A percentile compares a stretch with the other conserved stretches of the same genome.
Evolutionary conservation across 2,888 invertebrate genomes (phyloP).

Genomic region (Andrena flavipes): DNA sequence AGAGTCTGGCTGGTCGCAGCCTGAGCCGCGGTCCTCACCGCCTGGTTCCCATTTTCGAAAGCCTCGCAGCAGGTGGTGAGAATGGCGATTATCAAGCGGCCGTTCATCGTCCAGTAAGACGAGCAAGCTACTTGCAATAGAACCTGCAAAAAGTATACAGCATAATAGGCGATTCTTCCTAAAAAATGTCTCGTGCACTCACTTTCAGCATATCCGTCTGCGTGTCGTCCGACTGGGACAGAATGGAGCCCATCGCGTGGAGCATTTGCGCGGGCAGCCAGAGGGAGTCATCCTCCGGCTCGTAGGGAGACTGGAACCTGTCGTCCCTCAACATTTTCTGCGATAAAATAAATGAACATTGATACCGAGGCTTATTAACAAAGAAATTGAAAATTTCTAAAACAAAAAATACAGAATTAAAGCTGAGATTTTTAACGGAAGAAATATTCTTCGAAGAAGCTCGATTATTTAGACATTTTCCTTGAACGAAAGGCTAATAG

Average conservation of each 20-base stretch:
- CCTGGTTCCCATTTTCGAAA: conserved; percentile 91
- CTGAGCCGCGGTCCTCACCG: conserved; percentile 93
- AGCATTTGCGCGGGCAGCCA: conserved; percentile 97
- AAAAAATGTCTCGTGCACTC: conserved; percentile 65
- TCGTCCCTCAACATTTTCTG: conserved; percentile 96
- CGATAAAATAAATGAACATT: background rate
- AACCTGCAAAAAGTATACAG: conserved; percentile 85
- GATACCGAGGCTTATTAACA: background rate
- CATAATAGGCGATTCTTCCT: background rate
- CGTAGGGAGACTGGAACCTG: conserved; percentile 94
- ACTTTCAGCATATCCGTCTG: conserved; percentile 91
- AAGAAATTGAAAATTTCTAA: background rate
- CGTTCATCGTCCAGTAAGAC: conserved; percentile 95
- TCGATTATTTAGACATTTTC: background rate
- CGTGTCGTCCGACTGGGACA: conserved; percentile 93
- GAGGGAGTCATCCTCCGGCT: conserved; percentile 95
- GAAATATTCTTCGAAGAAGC: background rate
- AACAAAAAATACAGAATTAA: too few relatives aligned
- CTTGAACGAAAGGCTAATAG: background rate
- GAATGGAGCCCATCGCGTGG: conserved; percentile 92
- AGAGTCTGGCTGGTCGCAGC: conserved; percentile 96
- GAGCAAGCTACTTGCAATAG: conserved; percentile 95
- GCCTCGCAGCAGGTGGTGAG: conserved; percentile 94
- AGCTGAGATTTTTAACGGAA: background rate
- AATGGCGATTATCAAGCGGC: conserved; percentile 94